Evolutionary conservation across 2,113 vertebrate species (phyloP).

Genomic region (Machaerirhynchus nigripectus): DNA sequence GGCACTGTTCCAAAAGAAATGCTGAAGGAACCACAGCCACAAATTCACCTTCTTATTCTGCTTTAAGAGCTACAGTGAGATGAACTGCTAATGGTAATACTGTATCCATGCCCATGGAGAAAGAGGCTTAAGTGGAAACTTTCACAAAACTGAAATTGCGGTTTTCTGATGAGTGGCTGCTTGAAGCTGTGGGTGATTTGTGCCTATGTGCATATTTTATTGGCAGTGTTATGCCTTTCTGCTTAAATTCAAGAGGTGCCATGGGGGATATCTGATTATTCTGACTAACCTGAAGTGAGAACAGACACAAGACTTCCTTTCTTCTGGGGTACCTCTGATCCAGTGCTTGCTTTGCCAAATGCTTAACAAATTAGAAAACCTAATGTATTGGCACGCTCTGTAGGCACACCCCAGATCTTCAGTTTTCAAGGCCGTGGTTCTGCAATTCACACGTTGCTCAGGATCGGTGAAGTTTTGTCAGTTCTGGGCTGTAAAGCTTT

Average conservation of each 20-base stretch:
- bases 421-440: not conserved
- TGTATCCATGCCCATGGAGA: not conserved
- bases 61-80: not conserved
- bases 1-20: not conserved
- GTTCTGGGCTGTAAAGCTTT: not conserved
- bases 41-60: not conserved
- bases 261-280: not conserved
- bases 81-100: not conserved
- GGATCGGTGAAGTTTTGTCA: not conserved
- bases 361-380: slow-evolving; percentile 20
- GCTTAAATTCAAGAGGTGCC: not conserved
- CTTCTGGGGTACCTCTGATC: slow-evolving; percentile 13
- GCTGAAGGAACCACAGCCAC: not conserved
- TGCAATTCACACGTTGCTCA: not conserved
- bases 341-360: not conserved
- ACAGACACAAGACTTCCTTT: not conserved
- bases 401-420: not conserved
- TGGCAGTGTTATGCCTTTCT: not conserved
- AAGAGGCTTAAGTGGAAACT: not conserved
- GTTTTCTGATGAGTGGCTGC: not conserved
- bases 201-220: not conserved
- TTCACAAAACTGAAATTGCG: not conserved
- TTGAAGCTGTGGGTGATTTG: not conserved
- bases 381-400: not conserved
- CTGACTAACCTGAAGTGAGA: not conserved